A percentile compares a stretch with the other conserved stretches of the same genome.
Evolutionary conservation across 2,113 vertebrate genomes (phyloP).

Genomic region (Melanotaenia duboulayi): DNA sequence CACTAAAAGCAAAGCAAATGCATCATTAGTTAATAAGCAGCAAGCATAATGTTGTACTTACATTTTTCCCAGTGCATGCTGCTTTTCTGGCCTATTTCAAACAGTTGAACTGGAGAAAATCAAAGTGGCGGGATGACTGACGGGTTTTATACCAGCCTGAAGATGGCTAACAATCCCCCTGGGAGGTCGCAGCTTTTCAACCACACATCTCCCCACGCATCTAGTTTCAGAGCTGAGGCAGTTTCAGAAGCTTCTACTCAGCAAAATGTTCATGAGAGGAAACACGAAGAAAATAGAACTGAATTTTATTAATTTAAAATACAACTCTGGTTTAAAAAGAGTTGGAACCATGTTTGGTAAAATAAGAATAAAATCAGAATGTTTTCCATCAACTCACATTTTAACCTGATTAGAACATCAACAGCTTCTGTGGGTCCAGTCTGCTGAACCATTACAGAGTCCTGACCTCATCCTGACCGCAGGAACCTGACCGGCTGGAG

Average conservation of each 20-base stretch:
- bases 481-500: too few species aligned
- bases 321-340: too few species aligned
- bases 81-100: conserved; percentile 25
- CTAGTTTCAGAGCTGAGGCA: conserved; percentile 45
- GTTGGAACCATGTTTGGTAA: too few species aligned
- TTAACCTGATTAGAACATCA: too few species aligned
- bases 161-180: conserved; percentile 54
- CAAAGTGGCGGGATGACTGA: conserved; percentile 52
- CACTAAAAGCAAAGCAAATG: neutral
- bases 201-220: conserved; percentile 61
- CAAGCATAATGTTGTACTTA: conserved; percentile 70
- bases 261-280: neutral
- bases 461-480: too few species aligned
- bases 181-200: conserved; percentile 71
- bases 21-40: neutral
- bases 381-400: too few species aligned
- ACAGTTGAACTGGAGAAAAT: conserved; percentile 42
- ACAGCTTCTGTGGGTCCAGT: too few species aligned
- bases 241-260: conserved; percentile 3
- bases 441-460: too few species aligned
- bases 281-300: neutral
- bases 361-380: too few species aligned
- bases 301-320: too few species aligned
- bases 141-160: conserved; percentile 72
- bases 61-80: conserved; percentile 84